Percentiles rank a stretch among this genome's conserved stretches.
phyloP scores from a whole-genome alignment of 2,888 invertebrate species.

The Sesia apiformis region DNA sequence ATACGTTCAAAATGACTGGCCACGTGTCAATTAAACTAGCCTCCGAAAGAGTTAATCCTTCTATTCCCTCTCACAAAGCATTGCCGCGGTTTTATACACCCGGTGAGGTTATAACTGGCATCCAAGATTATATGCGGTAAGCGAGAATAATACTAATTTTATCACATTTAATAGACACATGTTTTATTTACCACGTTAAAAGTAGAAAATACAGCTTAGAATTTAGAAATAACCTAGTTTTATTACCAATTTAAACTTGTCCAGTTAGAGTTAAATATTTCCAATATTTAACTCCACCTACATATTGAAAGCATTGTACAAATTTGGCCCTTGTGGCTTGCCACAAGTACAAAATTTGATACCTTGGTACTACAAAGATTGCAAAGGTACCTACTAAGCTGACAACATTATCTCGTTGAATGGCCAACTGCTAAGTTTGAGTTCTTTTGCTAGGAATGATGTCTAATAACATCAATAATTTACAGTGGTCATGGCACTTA shows the following conservation, averaged over 20 bases:
- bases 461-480: conserved; percentile 2
- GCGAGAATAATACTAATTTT: conserved; percentile 3
- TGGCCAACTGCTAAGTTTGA: neutral
- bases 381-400: neutral
- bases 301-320: too few relatives aligned
- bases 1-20: conserved; percentile 47
- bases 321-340: too few relatives aligned
- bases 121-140: conserved; percentile 89
- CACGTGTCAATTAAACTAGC: conserved; percentile 78
- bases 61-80: conserved; percentile 68
- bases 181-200: neutral
- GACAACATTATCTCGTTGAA: neutral
- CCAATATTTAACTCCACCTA: too few relatives aligned
- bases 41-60: conserved; percentile 77
- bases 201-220: too few relatives aligned
- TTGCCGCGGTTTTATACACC: conserved; percentile 85
- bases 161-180: neutral
- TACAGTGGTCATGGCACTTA: conserved; percentile 97
- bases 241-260: too few relatives aligned
- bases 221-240: too few relatives aligned
- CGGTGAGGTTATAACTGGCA: conserved; percentile 89
- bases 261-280: too few relatives aligned
- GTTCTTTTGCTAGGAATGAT: neutral
- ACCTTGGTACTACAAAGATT: neutral
- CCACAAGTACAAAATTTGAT: too few relatives aligned